Evolutionary conservation across 2,113 vertebrate genomes (phyloP).

Genomic region (Ramphastos sulfuratus): DNA sequence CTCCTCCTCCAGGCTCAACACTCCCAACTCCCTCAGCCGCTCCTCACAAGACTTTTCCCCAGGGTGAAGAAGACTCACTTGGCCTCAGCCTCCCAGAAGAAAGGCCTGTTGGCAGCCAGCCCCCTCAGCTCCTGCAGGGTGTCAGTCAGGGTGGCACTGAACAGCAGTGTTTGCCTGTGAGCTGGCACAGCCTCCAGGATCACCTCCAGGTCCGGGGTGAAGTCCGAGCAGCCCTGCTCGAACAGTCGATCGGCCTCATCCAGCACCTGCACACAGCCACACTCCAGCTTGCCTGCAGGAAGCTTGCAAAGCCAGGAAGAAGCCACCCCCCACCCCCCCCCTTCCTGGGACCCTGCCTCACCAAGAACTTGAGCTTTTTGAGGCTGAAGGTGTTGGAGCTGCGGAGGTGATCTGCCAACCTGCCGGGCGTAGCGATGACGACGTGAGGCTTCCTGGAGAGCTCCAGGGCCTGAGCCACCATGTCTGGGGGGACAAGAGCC

Average conservation of each 20-base stretch:
- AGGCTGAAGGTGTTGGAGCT: slow-evolving; percentile 91
- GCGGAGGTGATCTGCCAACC: slow-evolving; percentile 91
- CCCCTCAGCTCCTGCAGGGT: slow-evolving; percentile 84
- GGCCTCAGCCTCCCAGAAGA: slow-evolving; percentile 91
- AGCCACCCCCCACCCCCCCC: too few species aligned
- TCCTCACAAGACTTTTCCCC: too few species aligned
- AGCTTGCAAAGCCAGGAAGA: too few species aligned
- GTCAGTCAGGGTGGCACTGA: slow-evolving; percentile 92
- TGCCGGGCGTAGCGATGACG: slow-evolving; percentile 90
- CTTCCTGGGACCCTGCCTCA: slow-evolving; percentile 43
- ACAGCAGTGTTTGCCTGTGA: slow-evolving; percentile 87
- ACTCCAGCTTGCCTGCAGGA: too few species aligned
- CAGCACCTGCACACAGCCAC: slow-evolving; percentile 28
- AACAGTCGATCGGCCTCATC: slow-evolving; percentile 92
- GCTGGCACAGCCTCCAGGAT: slow-evolving; percentile 81
- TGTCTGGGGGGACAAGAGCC: slow-evolving; percentile 75
- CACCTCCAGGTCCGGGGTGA: slow-evolving; percentile 89
- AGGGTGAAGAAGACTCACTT: slow-evolving; percentile 76
- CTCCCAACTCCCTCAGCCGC: too few species aligned
- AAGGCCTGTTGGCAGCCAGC: slow-evolving; percentile 89
- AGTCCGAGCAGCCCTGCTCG: slow-evolving; percentile 92
- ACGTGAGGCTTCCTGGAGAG: slow-evolving; percentile 90
- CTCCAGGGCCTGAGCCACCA: slow-evolving; percentile 88
- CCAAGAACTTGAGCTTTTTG: slow-evolving; percentile 86
- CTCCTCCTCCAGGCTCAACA: too few species aligned